These are phyloP conservation scores for Columba janthina DNA, from an alignment of 2,113 vertebrate species.

Conservation along the genomic window DNA sequence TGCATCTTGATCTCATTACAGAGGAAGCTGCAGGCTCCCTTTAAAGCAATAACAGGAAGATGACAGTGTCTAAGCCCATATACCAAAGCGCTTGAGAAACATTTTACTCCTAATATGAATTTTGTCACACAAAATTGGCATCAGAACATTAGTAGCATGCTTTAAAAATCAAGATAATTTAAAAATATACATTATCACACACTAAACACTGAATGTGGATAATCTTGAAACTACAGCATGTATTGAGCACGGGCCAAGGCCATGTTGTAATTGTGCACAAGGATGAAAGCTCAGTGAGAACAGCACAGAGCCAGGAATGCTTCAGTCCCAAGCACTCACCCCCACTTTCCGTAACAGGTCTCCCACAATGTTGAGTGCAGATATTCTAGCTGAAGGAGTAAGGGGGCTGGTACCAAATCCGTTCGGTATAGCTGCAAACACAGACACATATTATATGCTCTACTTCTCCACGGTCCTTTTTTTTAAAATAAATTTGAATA, in stretches of 20 bases:
- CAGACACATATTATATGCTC: background rate
- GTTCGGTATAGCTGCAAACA: constrained; percentile 86
- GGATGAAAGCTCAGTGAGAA: background rate
- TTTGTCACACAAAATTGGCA: background rate
- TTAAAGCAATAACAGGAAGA: background rate
- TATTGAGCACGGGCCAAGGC: background rate
- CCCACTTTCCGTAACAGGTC: constrained; percentile 98
- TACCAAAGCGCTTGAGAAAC: background rate
- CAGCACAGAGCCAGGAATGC: background rate
- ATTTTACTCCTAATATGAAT: background rate
- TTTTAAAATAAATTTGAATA: background rate
- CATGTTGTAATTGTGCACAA: rapidly evolving
- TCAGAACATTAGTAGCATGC: background rate
- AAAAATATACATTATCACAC: rapidly evolving
- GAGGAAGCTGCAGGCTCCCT: background rate
- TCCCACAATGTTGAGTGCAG: constrained; percentile 98
- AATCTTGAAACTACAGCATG: background rate
- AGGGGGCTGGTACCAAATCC: constrained; percentile 91
- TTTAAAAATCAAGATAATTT: background rate
- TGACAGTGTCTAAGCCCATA: background rate
- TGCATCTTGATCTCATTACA: background rate
- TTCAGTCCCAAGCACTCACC: constrained; percentile 75
- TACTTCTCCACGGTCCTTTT: background rate
- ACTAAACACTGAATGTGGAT: background rate
- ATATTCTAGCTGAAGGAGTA: constrained; percentile 96